Conservation (phyloP, 2,113 vertebrate genomes). For the Caranx melampygus region DNA sequence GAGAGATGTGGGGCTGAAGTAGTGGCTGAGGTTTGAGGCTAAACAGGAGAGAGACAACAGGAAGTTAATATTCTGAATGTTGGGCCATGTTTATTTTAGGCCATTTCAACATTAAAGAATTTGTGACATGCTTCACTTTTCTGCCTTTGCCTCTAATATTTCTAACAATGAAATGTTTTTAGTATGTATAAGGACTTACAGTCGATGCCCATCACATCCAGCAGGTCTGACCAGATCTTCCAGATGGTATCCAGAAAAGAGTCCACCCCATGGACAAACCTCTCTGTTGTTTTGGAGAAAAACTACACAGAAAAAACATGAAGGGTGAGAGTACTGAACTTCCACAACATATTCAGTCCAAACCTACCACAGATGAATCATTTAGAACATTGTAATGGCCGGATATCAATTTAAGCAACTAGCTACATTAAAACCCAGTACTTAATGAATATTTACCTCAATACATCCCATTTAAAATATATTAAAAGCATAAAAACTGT, state of each 20-base stretch:
- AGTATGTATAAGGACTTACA: constrained; percentile 81
- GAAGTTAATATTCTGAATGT: background rate
- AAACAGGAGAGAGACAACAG: constrained; percentile 10
- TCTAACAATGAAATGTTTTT: background rate
- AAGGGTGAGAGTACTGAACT: background rate
- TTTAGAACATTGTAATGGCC: background rate
- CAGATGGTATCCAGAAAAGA: constrained; percentile 91
- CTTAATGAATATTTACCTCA: too few relatives aligned
- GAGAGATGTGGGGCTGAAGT: constrained; percentile 89
- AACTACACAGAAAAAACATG: constrained; percentile 82
- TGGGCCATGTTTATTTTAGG: background rate
- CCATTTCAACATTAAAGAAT: background rate
- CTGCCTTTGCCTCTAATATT: background rate
- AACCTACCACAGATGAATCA: background rate
- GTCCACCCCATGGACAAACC: constrained; percentile 95
- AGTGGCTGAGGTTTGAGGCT: constrained; percentile 94
- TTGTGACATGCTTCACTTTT: background rate
- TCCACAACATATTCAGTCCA: background rate
- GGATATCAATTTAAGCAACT: too few relatives aligned
- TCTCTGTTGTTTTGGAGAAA: constrained; percentile 93
- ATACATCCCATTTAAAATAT: background rate
- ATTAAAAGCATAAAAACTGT: background rate
- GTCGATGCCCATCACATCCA: constrained; percentile 96
- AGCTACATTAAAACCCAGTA: too few relatives aligned
- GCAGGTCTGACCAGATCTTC: constrained; percentile 94